phyloP scores from a whole-genome alignment of 2,888 invertebrate species.

The Minunthozetes semirufus region DNA sequence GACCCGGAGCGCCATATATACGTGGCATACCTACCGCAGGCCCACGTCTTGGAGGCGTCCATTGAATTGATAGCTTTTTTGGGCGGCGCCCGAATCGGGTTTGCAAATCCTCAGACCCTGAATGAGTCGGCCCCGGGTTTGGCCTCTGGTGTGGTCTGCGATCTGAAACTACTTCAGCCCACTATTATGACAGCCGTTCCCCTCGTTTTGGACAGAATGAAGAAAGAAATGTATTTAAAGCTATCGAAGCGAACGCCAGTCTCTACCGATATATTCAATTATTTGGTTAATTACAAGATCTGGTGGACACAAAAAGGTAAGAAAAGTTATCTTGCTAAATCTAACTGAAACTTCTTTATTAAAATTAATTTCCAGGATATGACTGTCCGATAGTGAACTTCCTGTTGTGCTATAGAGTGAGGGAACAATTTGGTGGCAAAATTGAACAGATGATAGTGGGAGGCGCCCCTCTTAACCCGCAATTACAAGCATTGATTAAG shows the following conservation, averaged over 20 bases:
- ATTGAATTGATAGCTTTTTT: conserved; percentile 50
- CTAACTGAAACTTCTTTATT: background rate
- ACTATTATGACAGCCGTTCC: conserved; percentile 96
- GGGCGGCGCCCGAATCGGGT: conserved; percentile 32
- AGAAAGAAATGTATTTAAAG: conserved; percentile 56
- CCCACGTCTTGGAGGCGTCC: conserved; percentile 91
- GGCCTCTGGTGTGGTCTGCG: conserved; percentile 52
- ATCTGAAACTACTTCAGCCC: conserved; percentile 80
- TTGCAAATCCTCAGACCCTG: conserved; percentile 32
- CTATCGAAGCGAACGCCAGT: conserved; percentile 28
- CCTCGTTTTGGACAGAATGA: conserved; percentile 52
- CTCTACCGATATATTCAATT: conserved; percentile 32
- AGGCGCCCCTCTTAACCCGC: conserved; percentile 89
- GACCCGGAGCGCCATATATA: conserved; percentile 50
- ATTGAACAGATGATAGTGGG: conserved; percentile 83
- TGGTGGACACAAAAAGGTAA: conserved; percentile 32
- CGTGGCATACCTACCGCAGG: conserved; percentile 91
- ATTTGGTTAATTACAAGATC: conserved; percentile 27
- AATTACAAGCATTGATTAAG: conserved; percentile 88
- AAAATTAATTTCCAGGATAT: conserved; percentile 43
- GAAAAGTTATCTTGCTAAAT: background rate
- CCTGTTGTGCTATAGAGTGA: conserved; percentile 59
- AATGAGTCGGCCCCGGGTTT: conserved; percentile 36
- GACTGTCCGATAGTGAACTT: conserved; percentile 53
- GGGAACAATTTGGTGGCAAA: conserved; percentile 74